Conservation (phyloP, 1,140 invertebrate species). For the Brachionus manjavacas region DNA sequence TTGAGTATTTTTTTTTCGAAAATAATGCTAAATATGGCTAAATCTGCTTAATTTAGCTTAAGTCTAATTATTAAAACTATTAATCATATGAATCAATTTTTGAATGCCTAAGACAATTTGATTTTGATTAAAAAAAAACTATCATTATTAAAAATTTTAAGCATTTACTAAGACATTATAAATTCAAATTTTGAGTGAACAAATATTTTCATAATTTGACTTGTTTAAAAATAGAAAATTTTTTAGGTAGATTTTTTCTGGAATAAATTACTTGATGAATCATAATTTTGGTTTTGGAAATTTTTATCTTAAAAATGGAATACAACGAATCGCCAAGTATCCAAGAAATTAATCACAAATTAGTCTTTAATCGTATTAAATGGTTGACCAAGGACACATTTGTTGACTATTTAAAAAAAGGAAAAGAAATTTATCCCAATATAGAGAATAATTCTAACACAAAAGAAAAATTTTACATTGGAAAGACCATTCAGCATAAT, state of each 20-base stretch:
- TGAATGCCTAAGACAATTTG: no score
- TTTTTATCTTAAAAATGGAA: background rate
- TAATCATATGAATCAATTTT: no score
- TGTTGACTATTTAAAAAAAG: background rate
- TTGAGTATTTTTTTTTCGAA: no score
- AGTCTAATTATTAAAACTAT: no score
- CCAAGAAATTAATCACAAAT: slow-evolving; percentile 6
- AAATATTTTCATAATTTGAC: background rate
- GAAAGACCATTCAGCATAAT: background rate
- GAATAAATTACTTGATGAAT: background rate
- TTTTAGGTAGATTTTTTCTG: background rate
- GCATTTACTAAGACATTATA: background rate
- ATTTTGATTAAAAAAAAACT: no score
- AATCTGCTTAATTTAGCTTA: no score
- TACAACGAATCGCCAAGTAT: background rate
- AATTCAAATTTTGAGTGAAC: background rate
- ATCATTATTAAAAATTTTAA: no score
- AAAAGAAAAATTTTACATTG: background rate
- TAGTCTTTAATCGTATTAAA: background rate
- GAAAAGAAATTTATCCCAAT: background rate
- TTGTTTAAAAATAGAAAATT: background rate
- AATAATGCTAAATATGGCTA: no score
- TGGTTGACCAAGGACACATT: background rate
- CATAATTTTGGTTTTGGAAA: background rate
- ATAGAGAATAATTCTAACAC: background rate